Evolutionary conservation across 2,797 vertebrate species (phyloP).

Genomic region (Sphaeramia orbicularis): DNA sequence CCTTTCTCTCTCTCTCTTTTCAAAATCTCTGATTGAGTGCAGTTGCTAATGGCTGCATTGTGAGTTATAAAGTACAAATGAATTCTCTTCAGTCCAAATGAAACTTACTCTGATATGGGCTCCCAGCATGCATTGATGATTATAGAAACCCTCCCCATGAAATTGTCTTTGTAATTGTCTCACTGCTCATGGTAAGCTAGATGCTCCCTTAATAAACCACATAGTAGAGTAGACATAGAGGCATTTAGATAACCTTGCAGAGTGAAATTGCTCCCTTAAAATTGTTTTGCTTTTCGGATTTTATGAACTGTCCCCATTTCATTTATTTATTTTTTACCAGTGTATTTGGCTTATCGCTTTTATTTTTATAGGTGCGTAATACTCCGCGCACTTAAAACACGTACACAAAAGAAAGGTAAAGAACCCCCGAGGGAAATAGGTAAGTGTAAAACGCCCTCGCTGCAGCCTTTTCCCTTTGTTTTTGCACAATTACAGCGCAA

Average conservation of each 20-base stretch:
- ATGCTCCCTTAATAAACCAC: constrained; percentile 76
- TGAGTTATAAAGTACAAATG: constrained; percentile 82
- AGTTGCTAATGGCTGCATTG: constrained; percentile 75
- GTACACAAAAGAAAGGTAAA: background rate
- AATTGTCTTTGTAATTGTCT: constrained; percentile 84
- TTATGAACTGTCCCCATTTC: constrained; percentile 46
- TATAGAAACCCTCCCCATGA: constrained; percentile 80
- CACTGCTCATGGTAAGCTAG: constrained; percentile 71
- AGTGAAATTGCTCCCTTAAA: constrained; percentile 59
- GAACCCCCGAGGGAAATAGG: background rate
- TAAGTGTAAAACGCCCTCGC: constrained; percentile 6
- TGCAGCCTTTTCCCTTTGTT: background rate
- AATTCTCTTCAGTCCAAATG: constrained; percentile 80
- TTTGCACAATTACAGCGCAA: constrained; percentile 6
- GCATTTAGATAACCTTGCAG: constrained; percentile 67
- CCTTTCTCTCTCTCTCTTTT: constrained; percentile 31
- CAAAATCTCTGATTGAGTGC: constrained; percentile 73
- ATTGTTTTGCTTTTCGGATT: constrained; percentile 52
- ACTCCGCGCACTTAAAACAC: constrained; percentile 3
- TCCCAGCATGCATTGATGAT: constrained; percentile 83
- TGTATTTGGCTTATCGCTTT: constrained; percentile 20
- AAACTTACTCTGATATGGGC: constrained; percentile 78
- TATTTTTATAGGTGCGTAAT: constrained; percentile 32
- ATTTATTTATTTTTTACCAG: constrained; percentile 41
- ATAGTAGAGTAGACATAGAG: constrained; percentile 66